Evolutionary conservation across 2,113 vertebrate species (phyloP).

Genomic region (Ahaetulla prasina): DNA sequence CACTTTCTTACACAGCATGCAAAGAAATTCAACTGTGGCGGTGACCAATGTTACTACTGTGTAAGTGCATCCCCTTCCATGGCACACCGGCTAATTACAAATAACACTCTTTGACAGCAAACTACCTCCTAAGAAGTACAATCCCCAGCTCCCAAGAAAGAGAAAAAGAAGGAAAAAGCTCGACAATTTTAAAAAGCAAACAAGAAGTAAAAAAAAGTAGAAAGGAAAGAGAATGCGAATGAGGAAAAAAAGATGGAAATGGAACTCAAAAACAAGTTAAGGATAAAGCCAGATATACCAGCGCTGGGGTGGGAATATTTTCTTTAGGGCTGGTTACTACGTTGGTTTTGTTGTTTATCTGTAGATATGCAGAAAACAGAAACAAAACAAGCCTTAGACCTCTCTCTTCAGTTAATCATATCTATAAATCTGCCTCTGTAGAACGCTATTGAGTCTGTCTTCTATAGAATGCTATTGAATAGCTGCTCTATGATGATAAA

Average conservation of each 20-base stretch:
- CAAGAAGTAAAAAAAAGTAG: constrained; percentile 41
- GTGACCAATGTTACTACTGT: constrained; percentile 41
- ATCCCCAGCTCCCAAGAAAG: constrained; percentile 38
- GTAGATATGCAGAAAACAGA: constrained; percentile 83
- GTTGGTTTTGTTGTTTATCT: constrained; percentile 99
- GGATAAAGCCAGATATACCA: constrained; percentile 87
- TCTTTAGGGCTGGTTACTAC: constrained; percentile 97
- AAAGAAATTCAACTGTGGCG: constrained; percentile 43
- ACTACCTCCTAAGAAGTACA: constrained; percentile 47
- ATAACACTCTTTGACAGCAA: constrained; percentile 53
- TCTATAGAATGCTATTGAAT: background rate
- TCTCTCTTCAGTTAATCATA: constrained; percentile 32
- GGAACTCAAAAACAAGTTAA: constrained; percentile 61
- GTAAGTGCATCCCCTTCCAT: constrained; percentile 48
- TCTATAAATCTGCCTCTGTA: constrained; percentile 56
- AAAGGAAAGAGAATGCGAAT: constrained; percentile 66
- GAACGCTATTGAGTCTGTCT: background rate
- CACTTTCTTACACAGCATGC: constrained; percentile 71
- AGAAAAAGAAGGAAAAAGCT: constrained; percentile 37
- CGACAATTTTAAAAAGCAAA: constrained; percentile 59
- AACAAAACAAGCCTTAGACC: constrained; percentile 77
- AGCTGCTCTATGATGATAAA: constrained; percentile 59
- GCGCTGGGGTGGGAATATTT: constrained; percentile 88
- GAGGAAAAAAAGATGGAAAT: constrained; percentile 17
- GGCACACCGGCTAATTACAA: constrained; percentile 62